These are phyloP conservation scores for Corythaeola cristata DNA, from an alignment of 2,113 vertebrate species.

Conservation along the genomic window DNA sequence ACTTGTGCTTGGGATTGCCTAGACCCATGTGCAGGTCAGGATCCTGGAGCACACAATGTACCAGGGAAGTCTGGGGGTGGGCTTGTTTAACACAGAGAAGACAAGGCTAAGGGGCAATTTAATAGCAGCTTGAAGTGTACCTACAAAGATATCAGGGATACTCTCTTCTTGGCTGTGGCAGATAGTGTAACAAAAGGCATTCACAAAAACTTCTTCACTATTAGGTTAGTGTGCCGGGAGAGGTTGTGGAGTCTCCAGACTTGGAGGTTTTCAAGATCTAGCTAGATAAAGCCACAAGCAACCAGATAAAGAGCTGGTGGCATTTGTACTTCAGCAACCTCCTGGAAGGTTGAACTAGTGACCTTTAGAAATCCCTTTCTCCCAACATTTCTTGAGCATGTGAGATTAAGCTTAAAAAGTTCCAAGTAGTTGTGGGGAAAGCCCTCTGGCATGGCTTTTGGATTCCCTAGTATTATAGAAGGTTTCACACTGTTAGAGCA, in stretches of 20 bases:
- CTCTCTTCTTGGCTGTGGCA: neutral
- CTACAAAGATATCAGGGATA: neutral
- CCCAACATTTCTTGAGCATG: neutral
- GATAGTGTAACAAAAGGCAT: neutral
- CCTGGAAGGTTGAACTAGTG: neutral
- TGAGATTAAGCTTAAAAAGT: neutral
- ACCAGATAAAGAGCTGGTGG: neutral
- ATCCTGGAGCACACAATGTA: neutral
- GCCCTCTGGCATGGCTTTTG: neutral
- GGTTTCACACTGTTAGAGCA: neutral
- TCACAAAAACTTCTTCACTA: neutral
- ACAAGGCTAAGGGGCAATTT: neutral
- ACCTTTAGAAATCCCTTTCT: neutral
- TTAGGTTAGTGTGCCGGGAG: neutral
- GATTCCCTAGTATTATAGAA: neutral
- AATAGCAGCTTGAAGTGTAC: neutral
- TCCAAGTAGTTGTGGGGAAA: neutral
- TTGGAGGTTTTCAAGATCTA: neutral
- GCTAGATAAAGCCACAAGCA: neutral
- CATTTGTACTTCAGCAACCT: rapidly evolving
- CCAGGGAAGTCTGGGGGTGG: too few relatives aligned
- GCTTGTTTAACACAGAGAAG: neutral
- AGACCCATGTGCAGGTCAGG: neutral
- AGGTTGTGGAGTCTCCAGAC: neutral
- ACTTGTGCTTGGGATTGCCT: too few relatives aligned